Percentiles rank a stretch among this genome's conserved stretches.
Conservation (phyloP, 1,140 invertebrate genomes). For the Drosophila orosa region DNA sequence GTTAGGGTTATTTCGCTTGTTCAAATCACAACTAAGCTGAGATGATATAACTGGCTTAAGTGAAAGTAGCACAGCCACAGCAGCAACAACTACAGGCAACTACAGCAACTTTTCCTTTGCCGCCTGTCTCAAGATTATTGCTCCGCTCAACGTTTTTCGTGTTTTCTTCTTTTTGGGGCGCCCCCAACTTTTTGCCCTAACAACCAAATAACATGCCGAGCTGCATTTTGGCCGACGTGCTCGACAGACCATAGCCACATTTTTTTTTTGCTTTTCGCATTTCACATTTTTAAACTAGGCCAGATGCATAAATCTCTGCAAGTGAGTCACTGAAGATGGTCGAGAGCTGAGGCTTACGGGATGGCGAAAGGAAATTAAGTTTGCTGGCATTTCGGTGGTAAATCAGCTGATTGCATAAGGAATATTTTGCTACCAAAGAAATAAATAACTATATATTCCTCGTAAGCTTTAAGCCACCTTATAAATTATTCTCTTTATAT, state of each 20-base stretch:
- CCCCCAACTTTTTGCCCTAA: slow-evolving; percentile 49
- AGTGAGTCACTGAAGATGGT: slow-evolving; percentile 27
- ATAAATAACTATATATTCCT: neutral
- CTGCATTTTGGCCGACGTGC: slow-evolving; percentile 49
- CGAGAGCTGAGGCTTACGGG: slow-evolving; percentile 4
- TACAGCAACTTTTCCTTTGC: slow-evolving; percentile 19
- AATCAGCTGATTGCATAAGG: slow-evolving; percentile 35
- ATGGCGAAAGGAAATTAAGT: slow-evolving; percentile 33
- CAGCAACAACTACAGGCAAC: neutral
- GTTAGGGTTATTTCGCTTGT: slow-evolving; percentile 16
- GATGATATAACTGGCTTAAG: slow-evolving; percentile 62
- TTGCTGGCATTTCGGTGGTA: slow-evolving; percentile 26
- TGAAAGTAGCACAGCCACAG: slow-evolving; percentile 43
- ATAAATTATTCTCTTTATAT: neutral
- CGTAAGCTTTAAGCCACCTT: neutral
- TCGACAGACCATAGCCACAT: slow-evolving; percentile 40
- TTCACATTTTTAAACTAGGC: slow-evolving; percentile 50
- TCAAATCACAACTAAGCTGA: slow-evolving; percentile 58
- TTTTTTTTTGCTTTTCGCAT: slow-evolving; percentile 23
- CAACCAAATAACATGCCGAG: slow-evolving; percentile 59
- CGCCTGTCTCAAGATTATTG: slow-evolving; percentile 58
- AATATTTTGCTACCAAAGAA: neutral
- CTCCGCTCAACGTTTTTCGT: slow-evolving; percentile 53
- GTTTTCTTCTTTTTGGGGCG: slow-evolving; percentile 35
- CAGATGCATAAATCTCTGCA: slow-evolving; percentile 52